phyloP scores from a whole-genome alignment of 2,113 vertebrate species.

The Odobenus rosmarus region DNA sequence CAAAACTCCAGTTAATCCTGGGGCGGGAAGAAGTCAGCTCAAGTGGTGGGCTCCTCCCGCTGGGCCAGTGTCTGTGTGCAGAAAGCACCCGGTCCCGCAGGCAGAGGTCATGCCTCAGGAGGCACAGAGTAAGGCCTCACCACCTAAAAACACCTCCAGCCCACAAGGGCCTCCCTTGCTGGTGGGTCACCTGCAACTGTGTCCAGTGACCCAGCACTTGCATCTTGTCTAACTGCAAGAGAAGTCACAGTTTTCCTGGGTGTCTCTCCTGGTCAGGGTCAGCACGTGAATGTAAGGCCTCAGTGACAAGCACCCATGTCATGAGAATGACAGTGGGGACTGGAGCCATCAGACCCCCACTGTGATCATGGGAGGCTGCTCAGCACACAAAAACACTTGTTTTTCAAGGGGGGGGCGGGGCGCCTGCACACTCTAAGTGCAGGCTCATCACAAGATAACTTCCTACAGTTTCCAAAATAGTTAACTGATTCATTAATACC shows the following conservation, averaged over 20 bases:
- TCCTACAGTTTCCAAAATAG: neutral
- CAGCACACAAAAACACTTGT: neutral
- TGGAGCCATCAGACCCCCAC: neutral
- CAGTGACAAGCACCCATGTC: neutral
- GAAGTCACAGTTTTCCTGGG: neutral
- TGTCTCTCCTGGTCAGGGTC: neutral
- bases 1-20: neutral
- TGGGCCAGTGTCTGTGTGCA: accelerated
- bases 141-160: neutral
- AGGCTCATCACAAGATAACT: neutral
- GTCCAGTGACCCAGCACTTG: neutral
- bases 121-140: neutral
- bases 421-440: neutral
- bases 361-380: neutral
- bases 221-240: neutral
- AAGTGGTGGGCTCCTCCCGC: no score
- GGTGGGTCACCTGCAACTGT: neutral
- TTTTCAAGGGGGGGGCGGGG: neutral
- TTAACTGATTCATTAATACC: neutral
- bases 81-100: neutral
- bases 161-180: neutral
- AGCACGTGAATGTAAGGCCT: neutral
- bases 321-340: neutral
- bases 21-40: neutral
- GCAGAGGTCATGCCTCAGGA: neutral